Base-by-base conservation (phyloP, 53 echinoderm and acorn worm genomes). In the Hippasteria phrygiana region DNA sequence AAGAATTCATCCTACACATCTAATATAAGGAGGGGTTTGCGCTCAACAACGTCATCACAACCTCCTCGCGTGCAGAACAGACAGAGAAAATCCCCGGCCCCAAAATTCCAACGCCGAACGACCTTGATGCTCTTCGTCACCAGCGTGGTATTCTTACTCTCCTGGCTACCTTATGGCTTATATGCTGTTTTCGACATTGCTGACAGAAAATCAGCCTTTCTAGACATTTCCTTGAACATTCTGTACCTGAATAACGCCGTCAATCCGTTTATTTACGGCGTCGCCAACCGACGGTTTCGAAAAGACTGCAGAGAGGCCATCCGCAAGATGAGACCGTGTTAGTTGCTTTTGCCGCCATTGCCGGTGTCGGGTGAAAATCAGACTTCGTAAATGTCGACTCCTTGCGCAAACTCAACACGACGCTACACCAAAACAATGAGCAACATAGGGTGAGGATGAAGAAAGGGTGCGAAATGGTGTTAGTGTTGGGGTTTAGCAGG, bases 211-310 rank as follows among this genome's bases (percentile, higher is more conserved):
- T 65, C 65, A 2, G 28, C 29, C 31, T 2, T 65, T 5, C 31
- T 65, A 20, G 32, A 65, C 0, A 65, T 31, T 2, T 65, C 29
- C 26, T 9, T 65, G 0, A 65, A 65, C 34, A 4, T 65, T 7
- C n/a, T 65, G 48, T n/a, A n/a, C n/a, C 65, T 29, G 16, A 65
- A 65, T 20, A 65, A 65, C 65, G 65, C 65, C 65, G 29, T 65
- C 28, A 65, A 65, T 33, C 65, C 65, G 54, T 54, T 54, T 20
- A 54, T 54, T 54, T 54, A 16, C 18, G n/a, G 54, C 54, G 54
- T 54, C 17, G 54, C 54, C 17, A 54, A 54, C 54, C 54, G 54
- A 16, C 54, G 54, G 42, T 24, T 40, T 43, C 24, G 43, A 20
- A 11, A 43, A 42, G 28, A 28, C 9, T 7, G n/a, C 33, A 48